These are phyloP conservation scores for Catostylus mosaicus DNA, from an alignment of 30 jellyfish, hydroid and myxozoan species.

Conservation along the genomic window DNA sequence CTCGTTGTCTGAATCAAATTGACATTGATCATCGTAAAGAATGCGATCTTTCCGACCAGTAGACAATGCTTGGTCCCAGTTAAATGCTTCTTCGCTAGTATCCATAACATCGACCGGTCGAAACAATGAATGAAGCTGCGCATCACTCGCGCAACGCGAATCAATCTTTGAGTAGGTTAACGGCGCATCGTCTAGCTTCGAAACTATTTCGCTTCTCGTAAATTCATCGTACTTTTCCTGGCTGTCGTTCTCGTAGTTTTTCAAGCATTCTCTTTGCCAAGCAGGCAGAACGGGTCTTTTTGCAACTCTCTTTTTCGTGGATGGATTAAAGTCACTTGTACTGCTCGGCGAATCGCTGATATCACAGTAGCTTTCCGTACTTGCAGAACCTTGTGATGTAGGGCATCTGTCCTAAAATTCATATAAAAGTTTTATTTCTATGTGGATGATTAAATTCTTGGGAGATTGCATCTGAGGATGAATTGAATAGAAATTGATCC, in stretches of 20 bases:
- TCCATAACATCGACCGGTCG: neutral
- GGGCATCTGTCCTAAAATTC: conserved; percentile 53
- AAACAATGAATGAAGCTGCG: neutral
- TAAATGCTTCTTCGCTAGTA: neutral
- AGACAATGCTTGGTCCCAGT: conserved; percentile 15
- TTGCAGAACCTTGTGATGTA: conserved; percentile 41
- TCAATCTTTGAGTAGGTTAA: neutral
- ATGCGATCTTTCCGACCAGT: conserved; percentile 18
- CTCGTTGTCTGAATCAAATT: conserved; percentile 1
- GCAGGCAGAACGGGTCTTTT: conserved; percentile 59
- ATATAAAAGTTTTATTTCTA: no score
- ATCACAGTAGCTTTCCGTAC: conserved; percentile 67
- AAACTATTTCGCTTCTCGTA: conserved; percentile 43
- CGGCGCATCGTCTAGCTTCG: neutral
- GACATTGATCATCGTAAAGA: neutral
- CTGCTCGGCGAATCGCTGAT: conserved; percentile 60
- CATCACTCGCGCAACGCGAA: conserved; percentile 23
- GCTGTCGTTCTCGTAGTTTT: conserved; percentile 16
- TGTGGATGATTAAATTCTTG: no score
- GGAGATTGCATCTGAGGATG: no score
- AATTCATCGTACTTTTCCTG: conserved; percentile 15
- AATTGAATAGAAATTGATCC: no score
- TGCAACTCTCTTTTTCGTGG: conserved; percentile 38
- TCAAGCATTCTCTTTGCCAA: conserved; percentile 67
- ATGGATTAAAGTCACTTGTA: conserved; percentile 21